Conservation (phyloP, 2,888 invertebrate species). For the Mesoligia furuncula region DNA sequence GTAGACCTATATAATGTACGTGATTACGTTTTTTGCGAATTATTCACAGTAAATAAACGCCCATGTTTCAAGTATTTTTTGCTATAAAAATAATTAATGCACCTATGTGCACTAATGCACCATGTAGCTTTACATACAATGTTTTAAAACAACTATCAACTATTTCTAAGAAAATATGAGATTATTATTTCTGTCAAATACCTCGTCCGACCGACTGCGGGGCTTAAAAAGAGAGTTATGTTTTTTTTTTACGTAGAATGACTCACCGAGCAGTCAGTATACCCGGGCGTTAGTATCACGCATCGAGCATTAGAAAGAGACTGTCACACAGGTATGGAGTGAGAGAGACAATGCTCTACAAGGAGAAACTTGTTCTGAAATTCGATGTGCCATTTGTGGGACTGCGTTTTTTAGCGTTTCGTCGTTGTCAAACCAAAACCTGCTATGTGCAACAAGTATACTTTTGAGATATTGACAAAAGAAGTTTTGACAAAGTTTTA, state of each 20-base stretch:
- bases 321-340: not conserved
- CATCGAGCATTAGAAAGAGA: not conserved
- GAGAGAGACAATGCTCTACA: not conserved
- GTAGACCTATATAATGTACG: too few relatives aligned
- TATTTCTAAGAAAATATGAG: conserved; percentile 37
- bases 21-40: not conserved
- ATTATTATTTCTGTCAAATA: conserved; percentile 14
- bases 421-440: too few relatives aligned
- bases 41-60: not conserved
- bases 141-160: conserved; percentile 2
- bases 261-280: not conserved
- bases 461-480: too few relatives aligned
- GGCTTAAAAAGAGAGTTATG: not conserved
- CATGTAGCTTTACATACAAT: not conserved
- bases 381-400: not conserved
- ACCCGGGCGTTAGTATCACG: not conserved
- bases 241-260: not conserved
- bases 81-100: not conserved
- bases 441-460: too few relatives aligned
- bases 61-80: not conserved
- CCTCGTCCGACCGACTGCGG: conserved; percentile 20
- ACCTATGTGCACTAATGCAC: too few relatives aligned
- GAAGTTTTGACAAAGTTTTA: too few relatives aligned
- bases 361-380: not conserved
- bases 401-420: not conserved